Evolutionary conservation across 1,140 invertebrate genomes (phyloP).

Genomic region (Drosophila nigromelanica): DNA sequence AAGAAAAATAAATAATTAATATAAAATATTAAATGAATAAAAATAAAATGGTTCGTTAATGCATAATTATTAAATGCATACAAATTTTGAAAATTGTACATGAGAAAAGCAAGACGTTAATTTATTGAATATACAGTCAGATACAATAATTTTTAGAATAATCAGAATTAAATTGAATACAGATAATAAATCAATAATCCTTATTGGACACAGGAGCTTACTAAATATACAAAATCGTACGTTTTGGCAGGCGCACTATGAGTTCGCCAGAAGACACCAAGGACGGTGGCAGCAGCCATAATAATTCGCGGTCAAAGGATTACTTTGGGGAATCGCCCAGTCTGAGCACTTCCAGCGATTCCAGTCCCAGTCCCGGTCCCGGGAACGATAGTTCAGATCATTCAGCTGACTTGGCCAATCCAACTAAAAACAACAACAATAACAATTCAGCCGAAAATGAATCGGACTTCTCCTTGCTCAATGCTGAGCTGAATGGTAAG

Average conservation of each 20-base stretch:
- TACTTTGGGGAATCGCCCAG: not conserved
- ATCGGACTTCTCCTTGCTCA: not conserved
- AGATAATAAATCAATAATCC: no score
- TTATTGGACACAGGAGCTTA: no score
- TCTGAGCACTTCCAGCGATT: slow-evolving; percentile 12
- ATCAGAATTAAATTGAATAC: no score
- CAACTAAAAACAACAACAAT: not conserved
- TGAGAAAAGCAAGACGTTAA: no score
- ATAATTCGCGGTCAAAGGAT: not conserved
- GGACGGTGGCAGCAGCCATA: slow-evolving; percentile 4
- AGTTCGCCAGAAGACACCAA: slow-evolving; percentile 35
- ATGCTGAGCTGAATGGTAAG: not conserved
- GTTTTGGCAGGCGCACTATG: slow-evolving; percentile 21
- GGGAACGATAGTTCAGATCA: not conserved
- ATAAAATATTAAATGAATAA: no score
- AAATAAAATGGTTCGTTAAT: no score
- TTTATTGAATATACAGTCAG: no score
- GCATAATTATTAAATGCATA: no score
- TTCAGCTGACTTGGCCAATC: not conserved
- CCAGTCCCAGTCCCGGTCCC: not conserved
- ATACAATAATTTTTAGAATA: no score
- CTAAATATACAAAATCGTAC: no score
- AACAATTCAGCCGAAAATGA: not conserved
- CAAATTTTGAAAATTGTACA: no score
- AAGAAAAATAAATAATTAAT: no score